A percentile compares a stretch with the other conserved stretches of the same genome.
phyloP scores from a whole-genome alignment of 2,797 vertebrate genomes.

The Rhinatrema bivittatum region DNA sequence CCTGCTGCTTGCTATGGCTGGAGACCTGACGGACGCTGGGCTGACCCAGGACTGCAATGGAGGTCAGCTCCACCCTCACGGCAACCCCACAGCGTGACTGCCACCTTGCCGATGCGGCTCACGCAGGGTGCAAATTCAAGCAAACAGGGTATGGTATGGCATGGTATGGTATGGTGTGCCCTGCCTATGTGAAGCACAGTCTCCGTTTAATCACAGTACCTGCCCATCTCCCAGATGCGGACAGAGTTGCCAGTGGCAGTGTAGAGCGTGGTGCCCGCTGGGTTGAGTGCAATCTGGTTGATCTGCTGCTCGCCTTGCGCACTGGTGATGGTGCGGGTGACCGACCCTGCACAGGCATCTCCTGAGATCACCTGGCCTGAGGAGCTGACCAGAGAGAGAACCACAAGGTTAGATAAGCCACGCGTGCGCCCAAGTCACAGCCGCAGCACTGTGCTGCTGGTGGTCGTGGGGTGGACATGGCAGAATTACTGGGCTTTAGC shows the following conservation, averaged over 20 bases:
- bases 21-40: too few relatives aligned
- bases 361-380: constrained; percentile 90
- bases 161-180: too few relatives aligned
- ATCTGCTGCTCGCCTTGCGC: constrained; percentile 90
- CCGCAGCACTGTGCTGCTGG: neutral
- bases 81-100: too few relatives aligned
- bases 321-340: constrained; percentile 76
- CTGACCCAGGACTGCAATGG: too few relatives aligned
- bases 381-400: constrained; percentile 56
- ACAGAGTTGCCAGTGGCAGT: constrained; percentile 85
- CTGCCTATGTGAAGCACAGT: too few relatives aligned
- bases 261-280: constrained; percentile 75
- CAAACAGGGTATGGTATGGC: too few relatives aligned
- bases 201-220: too few relatives aligned
- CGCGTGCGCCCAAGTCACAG: neutral
- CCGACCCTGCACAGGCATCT: constrained; percentile 74
- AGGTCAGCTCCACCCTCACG: too few relatives aligned
- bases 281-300: constrained; percentile 91
- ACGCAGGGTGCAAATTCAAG: too few relatives aligned
- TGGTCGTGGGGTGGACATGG: fast-evolving
- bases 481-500: neutral
- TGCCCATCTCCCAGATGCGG: constrained; percentile 90
- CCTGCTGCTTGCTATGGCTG: too few relatives aligned
- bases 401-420: neutral
- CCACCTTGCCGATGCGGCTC: too few relatives aligned